phyloP scores from a whole-genome alignment of 1,140 invertebrate genomes.

The Apis mellifera region Amel_HAv3.1 CM009931.2:17399501-17400000 shows the following conservation, averaged over 20 bases:
- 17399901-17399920: neutral
- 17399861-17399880: neutral
- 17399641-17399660: neutral
- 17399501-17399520: neutral
- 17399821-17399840: constrained; percentile 29
- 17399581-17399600: neutral
- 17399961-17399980: neutral
- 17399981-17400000: neutral
- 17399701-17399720: neutral
- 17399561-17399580: neutral
- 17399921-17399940: too few relatives aligned
- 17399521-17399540: neutral
- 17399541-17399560: too few relatives aligned
- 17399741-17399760: constrained; percentile 43
- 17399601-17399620: too few relatives aligned
- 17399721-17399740: constrained; percentile 3
- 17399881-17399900: neutral
- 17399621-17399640: neutral
- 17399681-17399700: neutral
- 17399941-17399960: too few relatives aligned
- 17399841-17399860: constrained; percentile 4
- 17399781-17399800: constrained; percentile 36
- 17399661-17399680: neutral
- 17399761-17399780: constrained; percentile 16
- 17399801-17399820: constrained; percentile 44